A percentile compares a stretch with the other conserved stretches of the same genome.
These are phyloP conservation scores for Scaptomyza hsui DNA, from an alignment of 1,140 invertebrate genomes.

Conservation along the genomic window DNA sequence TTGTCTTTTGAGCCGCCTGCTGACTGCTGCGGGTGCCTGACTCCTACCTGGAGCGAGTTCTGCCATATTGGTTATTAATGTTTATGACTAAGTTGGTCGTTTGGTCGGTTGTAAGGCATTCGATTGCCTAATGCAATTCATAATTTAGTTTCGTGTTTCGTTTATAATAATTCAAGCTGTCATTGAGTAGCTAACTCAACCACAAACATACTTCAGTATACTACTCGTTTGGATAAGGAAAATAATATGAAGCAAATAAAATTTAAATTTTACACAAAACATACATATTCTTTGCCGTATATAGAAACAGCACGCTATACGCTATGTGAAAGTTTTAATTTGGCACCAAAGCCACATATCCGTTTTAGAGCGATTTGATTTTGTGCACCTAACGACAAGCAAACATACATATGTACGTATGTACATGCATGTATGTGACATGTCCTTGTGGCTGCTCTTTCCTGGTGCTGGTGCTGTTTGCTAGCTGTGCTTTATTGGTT, in stretches of 20 bases:
- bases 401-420: neutral
- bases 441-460: conserved; percentile 9
- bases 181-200: neutral
- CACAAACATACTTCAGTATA: neutral
- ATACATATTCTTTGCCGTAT: neutral
- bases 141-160: conserved; percentile 64
- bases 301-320: neutral
- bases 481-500: conserved; percentile 67
- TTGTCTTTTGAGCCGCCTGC: conserved; percentile 51
- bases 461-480: conserved; percentile 18
- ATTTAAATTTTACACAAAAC: neutral
- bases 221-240: too few species aligned
- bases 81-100: conserved; percentile 55
- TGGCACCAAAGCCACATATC: conserved; percentile 36
- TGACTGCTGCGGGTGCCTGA: conserved; percentile 1
- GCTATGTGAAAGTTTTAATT: conserved; percentile 32
- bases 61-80: conserved; percentile 79
- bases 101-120: conserved; percentile 31
- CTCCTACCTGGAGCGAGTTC: neutral
- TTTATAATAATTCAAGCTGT: conserved; percentile 61
- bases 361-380: conserved; percentile 57
- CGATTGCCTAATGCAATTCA: conserved; percentile 69
- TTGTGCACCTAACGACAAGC: conserved; percentile 19
- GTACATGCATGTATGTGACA: neutral
- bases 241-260: too few species aligned